Base-by-base conservation (phyloP, 30 jellyfish, hydroid and myxozoan species). In the Aurelia sp. region DNA sequence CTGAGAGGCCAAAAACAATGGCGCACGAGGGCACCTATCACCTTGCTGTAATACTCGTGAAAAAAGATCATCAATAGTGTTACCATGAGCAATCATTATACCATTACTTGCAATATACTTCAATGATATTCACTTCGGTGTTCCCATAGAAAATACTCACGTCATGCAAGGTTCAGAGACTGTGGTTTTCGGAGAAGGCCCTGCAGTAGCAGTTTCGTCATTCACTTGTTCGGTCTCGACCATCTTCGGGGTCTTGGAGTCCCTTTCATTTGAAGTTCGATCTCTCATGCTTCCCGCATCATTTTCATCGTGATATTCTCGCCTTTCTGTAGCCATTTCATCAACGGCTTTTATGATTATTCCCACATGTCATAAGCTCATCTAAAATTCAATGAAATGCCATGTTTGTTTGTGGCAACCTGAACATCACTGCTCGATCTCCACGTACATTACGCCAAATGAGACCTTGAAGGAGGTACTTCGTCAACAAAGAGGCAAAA, bases 321-420 rank as follows among this genome's bases (percentile, higher is more conserved):
- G n/a, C 12, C 40, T 13, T 13, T 21, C 61, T 66, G 83, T 33
- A 47, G 83, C 83, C 83, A 72, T 72, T 72, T 72, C 83, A 50
- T 72, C 23, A 72, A 13, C 47, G 64, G 19, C 21, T 11, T 9
- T 10, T 17, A 72, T 37, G 9, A 21, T 18, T 11, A 65, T 47
- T 44, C 83, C 20, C n/a, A 72, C 83, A 72, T 72, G 69, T 66
- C 83, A 72, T 66, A 44, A 72, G 21, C 22, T 27, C 64, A 18
- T 69, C 41, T 13, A 21, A 20, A 37, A 44, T 20, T 64, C 33
- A 37, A 64, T 64, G 55, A 44, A 44, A 44, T 44, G 55, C 55
- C 55, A 44, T 44, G 55, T 44, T 44, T 44, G 55, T 44, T 44
- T 44, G 55, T 44, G 55, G 55, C 55, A 44, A 44, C 55, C 55